Percentiles rank a stretch among this genome's conserved stretches.
Evolutionary conservation across 37 sponge, comb jelly and placozoan genomes (phyloP).

Genomic region (Aphrocallistes beatrix): DNA sequence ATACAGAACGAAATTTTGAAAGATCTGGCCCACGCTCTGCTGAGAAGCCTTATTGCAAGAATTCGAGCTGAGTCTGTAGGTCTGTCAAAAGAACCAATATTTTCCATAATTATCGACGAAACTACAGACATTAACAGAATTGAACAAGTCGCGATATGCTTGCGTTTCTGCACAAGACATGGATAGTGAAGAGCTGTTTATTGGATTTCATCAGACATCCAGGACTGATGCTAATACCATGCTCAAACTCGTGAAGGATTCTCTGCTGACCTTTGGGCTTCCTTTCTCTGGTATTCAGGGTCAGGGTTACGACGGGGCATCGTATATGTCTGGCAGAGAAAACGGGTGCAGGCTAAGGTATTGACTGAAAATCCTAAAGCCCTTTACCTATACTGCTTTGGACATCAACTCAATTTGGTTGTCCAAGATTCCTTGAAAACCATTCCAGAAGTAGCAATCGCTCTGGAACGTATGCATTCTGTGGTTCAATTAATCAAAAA

Average conservation of each 20-base stretch:
- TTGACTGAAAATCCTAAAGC: conserved; percentile 20
- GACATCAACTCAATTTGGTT: conserved; percentile 18
- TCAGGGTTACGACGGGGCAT: not conserved
- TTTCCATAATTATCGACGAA: not conserved
- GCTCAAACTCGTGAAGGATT: conserved; percentile 9
- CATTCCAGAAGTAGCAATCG: conserved; percentile 17
- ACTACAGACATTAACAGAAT: conserved; percentile 15
- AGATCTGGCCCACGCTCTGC: conserved; percentile 18
- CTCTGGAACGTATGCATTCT: conserved; percentile 4
- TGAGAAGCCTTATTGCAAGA: conserved; percentile 17
- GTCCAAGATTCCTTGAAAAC: conserved; percentile 8
- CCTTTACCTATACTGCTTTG: conserved; percentile 4
- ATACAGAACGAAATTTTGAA: conserved; percentile 12
- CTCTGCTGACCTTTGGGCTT: conserved; percentile 7
- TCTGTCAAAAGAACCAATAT: not conserved
- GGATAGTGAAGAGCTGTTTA: conserved; percentile 8
- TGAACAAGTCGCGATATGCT: not conserved
- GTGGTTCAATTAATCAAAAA: conserved; percentile 13
- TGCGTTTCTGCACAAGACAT: conserved; percentile 6
- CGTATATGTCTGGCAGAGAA: conserved; percentile 11
- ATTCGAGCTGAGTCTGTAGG: conserved; percentile 1
- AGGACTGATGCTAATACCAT: conserved; percentile 13
- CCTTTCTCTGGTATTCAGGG: conserved; percentile 19
- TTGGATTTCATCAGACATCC: conserved; percentile 16
- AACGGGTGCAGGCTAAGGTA: conserved; percentile 12